Percentiles rank a stretch among this genome's conserved stretches.
Conservation (phyloP, 2,888 invertebrate genomes). For the Sarcophaga rosellei region DNA sequence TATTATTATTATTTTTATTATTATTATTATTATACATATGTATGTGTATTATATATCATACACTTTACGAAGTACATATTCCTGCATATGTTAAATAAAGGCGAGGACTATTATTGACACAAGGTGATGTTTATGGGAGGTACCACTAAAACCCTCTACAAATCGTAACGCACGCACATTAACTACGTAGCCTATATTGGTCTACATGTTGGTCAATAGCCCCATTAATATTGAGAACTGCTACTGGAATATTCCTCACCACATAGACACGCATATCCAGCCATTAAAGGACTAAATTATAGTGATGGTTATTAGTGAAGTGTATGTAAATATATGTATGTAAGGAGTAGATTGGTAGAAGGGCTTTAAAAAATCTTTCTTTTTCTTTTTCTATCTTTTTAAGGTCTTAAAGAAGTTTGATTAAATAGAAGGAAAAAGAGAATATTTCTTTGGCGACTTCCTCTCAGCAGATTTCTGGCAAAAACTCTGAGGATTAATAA, state of each 20-base stretch:
- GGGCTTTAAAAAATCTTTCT: conserved; percentile 19
- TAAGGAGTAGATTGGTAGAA: neutral
- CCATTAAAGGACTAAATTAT: neutral
- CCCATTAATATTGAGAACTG: conserved; percentile 6
- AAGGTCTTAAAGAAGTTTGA: too few species aligned
- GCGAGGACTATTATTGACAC: conserved; percentile 50
- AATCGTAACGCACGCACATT: neutral
- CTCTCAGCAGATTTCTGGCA: too few species aligned
- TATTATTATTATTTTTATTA: conserved; percentile 41
- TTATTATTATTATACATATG: conserved; percentile 1
- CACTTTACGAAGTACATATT: neutral
- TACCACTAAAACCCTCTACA: conserved; percentile 23
- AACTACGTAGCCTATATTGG: neutral
- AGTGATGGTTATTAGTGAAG: neutral
- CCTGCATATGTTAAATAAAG: neutral
- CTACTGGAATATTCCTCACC: too few species aligned
- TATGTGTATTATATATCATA: neutral
- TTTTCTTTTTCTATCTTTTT: conserved; percentile 11
- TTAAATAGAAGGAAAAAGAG: too few species aligned
- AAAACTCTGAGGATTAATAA: too few species aligned
- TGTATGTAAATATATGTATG: conserved; percentile 29
- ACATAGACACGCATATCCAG: too few species aligned
- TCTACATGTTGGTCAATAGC: neutral
- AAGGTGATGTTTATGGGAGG: conserved; percentile 50
- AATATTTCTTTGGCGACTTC: too few species aligned